phyloP scores from a whole-genome alignment of 2,888 invertebrate species.

The Pardosa pseudoannulata region DNA sequence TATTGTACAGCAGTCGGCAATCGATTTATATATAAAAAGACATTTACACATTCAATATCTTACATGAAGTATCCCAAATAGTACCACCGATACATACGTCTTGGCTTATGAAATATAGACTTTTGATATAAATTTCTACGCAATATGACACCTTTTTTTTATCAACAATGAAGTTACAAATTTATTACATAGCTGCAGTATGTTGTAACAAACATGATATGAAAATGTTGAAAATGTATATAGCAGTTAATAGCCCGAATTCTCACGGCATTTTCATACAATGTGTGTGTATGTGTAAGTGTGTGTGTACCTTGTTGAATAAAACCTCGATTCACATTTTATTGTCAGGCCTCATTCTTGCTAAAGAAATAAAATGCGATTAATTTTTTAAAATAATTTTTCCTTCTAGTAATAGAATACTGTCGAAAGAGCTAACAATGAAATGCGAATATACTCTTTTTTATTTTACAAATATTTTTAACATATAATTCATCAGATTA shows the following conservation, averaged over 20 bases:
- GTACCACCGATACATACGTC: neutral
- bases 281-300: neutral
- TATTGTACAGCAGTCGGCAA: neutral
- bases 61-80: neutral
- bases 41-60: slow-evolving; percentile 9
- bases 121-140: neutral
- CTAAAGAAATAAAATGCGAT: neutral
- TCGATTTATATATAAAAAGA: neutral
- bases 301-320: neutral
- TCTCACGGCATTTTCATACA: neutral
- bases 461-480: too few relatives aligned
- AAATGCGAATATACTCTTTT: neutral
- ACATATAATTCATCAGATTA: neutral
- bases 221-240: neutral
- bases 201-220: neutral
- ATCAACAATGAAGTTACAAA: neutral
- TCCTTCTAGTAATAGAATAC: neutral
- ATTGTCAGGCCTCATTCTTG: neutral
- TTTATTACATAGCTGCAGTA: neutral
- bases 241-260: neutral
- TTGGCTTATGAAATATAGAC: neutral
- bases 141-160: neutral
- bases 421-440: neutral
- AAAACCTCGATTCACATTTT: neutral
- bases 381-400: neutral